Conservation (phyloP, 1,140 invertebrate species). For the Stegodyphus dumicola region DNA sequence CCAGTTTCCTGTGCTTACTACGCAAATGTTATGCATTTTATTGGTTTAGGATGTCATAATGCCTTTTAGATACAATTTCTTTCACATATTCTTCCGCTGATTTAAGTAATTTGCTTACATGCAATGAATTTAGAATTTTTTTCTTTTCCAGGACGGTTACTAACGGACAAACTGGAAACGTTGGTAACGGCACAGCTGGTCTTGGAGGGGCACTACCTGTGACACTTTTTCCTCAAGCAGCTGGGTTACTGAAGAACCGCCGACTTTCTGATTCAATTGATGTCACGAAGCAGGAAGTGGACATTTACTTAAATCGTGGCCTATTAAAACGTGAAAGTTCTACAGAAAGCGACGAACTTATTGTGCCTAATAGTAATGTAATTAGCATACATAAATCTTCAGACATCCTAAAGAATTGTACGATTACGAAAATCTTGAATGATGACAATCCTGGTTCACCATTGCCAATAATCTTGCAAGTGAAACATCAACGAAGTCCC, state of each 20-base stretch:
- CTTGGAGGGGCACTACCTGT: neutral
- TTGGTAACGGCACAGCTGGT: neutral
- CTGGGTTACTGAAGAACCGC: constrained; percentile 14
- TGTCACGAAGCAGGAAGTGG: constrained; percentile 28
- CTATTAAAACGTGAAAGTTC: constrained; percentile 27
- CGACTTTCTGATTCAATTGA: neutral
- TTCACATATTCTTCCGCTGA: too few relatives aligned
- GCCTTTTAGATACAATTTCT: too few relatives aligned
- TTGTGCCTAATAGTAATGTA: constrained; percentile 11
- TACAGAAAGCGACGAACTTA: constrained; percentile 13
- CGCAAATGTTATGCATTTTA: too few relatives aligned
- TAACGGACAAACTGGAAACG: neutral
- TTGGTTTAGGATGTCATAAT: too few relatives aligned
- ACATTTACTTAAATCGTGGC: constrained; percentile 12
- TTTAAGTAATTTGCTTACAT: too few relatives aligned
- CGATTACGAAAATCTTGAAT: neutral
- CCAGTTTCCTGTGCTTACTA: too few relatives aligned
- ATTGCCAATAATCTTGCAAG: constrained; percentile 18
- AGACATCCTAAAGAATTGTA: neutral
- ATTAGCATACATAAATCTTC: constrained; percentile 11
- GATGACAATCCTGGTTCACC: constrained; percentile 15
- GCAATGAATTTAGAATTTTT: too few relatives aligned
- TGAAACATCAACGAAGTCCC: constrained; percentile 29
- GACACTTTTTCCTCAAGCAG: constrained; percentile 25
- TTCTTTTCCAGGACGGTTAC: neutral